Conservation (phyloP, 2,888 invertebrate genomes). For the Leptura quadrifasciata region DNA sequence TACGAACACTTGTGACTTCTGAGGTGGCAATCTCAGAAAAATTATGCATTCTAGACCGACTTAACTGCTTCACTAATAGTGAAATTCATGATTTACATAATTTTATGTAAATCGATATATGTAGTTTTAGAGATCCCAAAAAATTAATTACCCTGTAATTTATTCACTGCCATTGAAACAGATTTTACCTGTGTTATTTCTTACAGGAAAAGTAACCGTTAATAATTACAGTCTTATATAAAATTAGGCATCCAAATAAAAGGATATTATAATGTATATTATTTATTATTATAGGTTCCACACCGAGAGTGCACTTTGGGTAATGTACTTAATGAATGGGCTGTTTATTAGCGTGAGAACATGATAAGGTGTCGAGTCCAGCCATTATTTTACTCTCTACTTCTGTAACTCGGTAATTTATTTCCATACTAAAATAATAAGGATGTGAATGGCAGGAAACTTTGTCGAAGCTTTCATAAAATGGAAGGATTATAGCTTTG, state of each 20-base stretch:
- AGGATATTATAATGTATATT: conserved; percentile 22
- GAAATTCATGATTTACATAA: no score
- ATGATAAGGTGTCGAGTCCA: conserved; percentile 55
- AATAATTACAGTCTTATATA: conserved; percentile 28
- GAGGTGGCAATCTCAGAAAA: no score
- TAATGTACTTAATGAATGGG: conserved; percentile 53
- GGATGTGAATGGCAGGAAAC: neutral
- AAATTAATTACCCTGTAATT: no score
- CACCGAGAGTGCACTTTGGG: conserved; percentile 50
- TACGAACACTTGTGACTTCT: no score
- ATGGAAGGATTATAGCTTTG: neutral
- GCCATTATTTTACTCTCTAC: conserved; percentile 50
- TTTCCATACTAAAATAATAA: conserved; percentile 38
- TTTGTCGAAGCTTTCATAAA: neutral
- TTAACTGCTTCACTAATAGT: no score
- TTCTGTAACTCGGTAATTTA: conserved; percentile 49
- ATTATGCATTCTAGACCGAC: no score
- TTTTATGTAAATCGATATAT: no score
- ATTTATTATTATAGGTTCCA: conserved; percentile 35
- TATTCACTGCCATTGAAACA: neutral
- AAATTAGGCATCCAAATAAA: conserved; percentile 35
- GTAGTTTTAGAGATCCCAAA: no score
- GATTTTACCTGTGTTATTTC: neutral
- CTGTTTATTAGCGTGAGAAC: conserved; percentile 61
- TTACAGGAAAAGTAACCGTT: neutral